Evolutionary conservation across 2,113 vertebrate species (phyloP).

Genomic region (Mastomys coucha): DNA sequence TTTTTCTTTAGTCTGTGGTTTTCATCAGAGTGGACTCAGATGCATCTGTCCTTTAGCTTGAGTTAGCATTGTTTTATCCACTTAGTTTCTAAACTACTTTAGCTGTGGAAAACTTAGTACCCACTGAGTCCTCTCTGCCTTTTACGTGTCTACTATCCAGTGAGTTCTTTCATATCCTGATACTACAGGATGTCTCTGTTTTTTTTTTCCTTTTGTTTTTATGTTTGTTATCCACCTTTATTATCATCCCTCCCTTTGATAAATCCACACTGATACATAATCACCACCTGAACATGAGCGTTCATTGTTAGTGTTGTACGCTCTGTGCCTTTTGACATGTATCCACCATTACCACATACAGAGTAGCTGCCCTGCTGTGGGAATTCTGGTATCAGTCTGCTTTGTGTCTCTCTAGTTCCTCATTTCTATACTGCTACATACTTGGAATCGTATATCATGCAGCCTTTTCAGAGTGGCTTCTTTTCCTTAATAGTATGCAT

Average conservation of each 20-base stretch:
- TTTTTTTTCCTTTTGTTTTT: background rate
- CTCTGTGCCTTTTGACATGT: background rate
- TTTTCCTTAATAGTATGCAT: constrained; percentile 14
- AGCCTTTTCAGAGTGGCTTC: constrained; percentile 13
- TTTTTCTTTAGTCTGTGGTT: constrained; percentile 3
- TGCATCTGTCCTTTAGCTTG: background rate
- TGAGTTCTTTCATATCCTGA: background rate
- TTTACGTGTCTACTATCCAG: background rate
- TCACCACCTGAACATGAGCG: background rate
- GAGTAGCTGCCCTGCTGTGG: background rate
- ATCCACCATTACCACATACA: background rate
- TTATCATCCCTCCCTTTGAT: background rate
- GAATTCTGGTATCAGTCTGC: background rate
- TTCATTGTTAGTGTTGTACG: background rate
- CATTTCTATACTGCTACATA: background rate
- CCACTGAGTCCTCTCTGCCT: background rate
- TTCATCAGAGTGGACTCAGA: background rate
- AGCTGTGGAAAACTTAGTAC: background rate
- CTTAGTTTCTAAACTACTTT: constrained; percentile 17
- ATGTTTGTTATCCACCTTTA: background rate
- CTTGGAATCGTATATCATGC: background rate
- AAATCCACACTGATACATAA: background rate
- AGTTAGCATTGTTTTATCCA: background rate
- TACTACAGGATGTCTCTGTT: background rate
- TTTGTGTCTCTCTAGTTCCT: background rate